phyloP scores from a whole-genome alignment of 2,888 invertebrate species.

The Spilarctia lutea region DNA sequence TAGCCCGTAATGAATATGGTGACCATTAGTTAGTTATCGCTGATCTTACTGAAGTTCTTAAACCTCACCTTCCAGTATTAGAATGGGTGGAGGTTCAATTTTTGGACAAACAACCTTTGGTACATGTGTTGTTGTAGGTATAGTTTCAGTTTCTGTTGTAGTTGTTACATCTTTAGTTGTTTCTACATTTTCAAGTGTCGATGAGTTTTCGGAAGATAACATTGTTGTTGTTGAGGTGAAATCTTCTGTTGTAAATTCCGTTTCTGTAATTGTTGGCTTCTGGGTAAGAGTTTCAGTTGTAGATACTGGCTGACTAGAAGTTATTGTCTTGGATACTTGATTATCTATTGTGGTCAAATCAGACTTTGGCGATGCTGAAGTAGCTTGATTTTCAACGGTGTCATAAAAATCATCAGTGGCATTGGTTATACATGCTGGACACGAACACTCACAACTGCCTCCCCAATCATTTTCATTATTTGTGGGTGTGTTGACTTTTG shows the following conservation, averaged over 20 bases:
- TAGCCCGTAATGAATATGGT: constrained; percentile 66
- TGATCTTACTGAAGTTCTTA: constrained; percentile 69
- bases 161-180: constrained; percentile 61
- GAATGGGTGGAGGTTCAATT: constrained; percentile 88
- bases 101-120: constrained; percentile 79
- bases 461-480: constrained; percentile 77
- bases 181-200: constrained; percentile 49
- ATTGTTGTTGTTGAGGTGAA: constrained; percentile 38
- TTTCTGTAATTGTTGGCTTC: constrained; percentile 35
- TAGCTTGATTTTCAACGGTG: constrained; percentile 67
- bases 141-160: constrained; percentile 57
- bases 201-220: constrained; percentile 30
- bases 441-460: constrained; percentile 91
- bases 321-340: constrained; percentile 35
- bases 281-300: constrained; percentile 35
- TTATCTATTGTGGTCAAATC: constrained; percentile 26
- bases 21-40: constrained; percentile 80
- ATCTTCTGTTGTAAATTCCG: constrained; percentile 30
- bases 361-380: constrained; percentile 37
- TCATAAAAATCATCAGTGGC: constrained; percentile 75
- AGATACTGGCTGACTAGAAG: constrained; percentile 43
- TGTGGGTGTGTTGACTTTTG: constrained; percentile 58
- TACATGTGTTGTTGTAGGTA: constrained; percentile 62
- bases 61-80: constrained; percentile 94
- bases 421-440: constrained; percentile 88